phyloP scores from a whole-genome alignment of 2,888 invertebrate species.

The Apodemia zela region DNA sequence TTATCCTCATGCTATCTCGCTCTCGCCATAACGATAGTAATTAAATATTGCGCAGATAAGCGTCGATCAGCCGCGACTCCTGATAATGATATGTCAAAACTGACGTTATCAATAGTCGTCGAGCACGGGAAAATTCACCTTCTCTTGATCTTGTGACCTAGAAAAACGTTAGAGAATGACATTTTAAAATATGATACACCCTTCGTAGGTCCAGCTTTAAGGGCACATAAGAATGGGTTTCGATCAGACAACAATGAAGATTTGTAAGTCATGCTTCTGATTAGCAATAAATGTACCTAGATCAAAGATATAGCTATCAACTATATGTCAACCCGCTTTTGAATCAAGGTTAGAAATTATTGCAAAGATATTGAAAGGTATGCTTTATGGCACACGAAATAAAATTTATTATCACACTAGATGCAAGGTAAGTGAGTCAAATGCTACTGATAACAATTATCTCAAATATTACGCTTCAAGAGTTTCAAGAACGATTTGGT shows the following conservation, averaged over 20 bases:
- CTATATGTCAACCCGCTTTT: background rate
- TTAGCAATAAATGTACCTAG: background rate
- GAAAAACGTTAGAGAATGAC: background rate
- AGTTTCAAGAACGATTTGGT: slow-evolving; percentile 1
- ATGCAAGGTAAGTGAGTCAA: background rate
- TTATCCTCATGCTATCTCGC: slow-evolving; percentile 69
- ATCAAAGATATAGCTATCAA: background rate
- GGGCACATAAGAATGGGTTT: background rate
- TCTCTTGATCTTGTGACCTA: background rate
- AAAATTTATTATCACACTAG: background rate
- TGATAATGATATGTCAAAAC: background rate
- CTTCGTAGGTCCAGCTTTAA: too few relatives aligned
- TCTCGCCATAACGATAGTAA: slow-evolving; percentile 38
- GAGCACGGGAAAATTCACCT: background rate
- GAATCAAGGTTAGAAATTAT: background rate
- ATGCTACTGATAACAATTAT: slow-evolving; percentile 17
- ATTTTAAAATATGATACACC: background rate
- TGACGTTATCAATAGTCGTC: background rate
- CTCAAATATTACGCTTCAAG: slow-evolving; percentile 12
- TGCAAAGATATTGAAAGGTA: background rate
- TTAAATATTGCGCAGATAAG: slow-evolving; percentile 22
- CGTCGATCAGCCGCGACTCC: slow-evolving; percentile 1
- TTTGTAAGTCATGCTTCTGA: background rate
- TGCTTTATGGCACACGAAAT: background rate
- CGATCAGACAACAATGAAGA: background rate